phyloP scores from a whole-genome alignment of 1,140 invertebrate species.

The Magallana angulata region DNA sequence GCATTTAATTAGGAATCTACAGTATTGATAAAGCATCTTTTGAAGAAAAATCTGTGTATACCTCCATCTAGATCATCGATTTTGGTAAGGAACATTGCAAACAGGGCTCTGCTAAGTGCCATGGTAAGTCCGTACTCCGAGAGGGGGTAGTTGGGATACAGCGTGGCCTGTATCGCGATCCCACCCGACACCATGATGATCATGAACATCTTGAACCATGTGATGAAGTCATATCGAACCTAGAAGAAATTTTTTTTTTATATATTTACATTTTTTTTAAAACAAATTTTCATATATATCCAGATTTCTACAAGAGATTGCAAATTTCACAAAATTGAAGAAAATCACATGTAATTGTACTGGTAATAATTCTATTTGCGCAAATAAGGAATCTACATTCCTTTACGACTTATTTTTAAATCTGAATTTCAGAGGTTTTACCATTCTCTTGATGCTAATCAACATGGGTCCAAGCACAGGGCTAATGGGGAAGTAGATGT shows the following conservation, averaged over 20 bases:
- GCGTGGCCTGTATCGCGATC: conserved; percentile 78
- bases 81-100: conserved; percentile 79
- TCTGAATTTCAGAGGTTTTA: conserved; percentile 59
- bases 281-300: too few species aligned
- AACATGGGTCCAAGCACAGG: conserved; percentile 78
- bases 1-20: too few species aligned
- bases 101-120: conserved; percentile 70
- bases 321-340: too few species aligned
- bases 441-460: conserved; percentile 78
- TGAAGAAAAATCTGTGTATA: not conserved
- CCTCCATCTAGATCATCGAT: conserved; percentile 75
- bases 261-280: too few species aligned
- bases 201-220: conserved; percentile 79
- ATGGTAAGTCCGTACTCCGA: conserved; percentile 18
- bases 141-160: conserved; percentile 78
- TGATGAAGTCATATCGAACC: conserved; percentile 66
- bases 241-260: not conserved
- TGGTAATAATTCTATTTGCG: too few species aligned
- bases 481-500: conserved; percentile 78
- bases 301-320: too few species aligned
- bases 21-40: not conserved
- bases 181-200: conserved; percentile 79
- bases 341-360: too few species aligned
- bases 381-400: too few species aligned
- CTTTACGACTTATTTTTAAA: not conserved